Conservation (phyloP, 2,113 vertebrate species). For the Tachuris rubrigastra region DNA sequence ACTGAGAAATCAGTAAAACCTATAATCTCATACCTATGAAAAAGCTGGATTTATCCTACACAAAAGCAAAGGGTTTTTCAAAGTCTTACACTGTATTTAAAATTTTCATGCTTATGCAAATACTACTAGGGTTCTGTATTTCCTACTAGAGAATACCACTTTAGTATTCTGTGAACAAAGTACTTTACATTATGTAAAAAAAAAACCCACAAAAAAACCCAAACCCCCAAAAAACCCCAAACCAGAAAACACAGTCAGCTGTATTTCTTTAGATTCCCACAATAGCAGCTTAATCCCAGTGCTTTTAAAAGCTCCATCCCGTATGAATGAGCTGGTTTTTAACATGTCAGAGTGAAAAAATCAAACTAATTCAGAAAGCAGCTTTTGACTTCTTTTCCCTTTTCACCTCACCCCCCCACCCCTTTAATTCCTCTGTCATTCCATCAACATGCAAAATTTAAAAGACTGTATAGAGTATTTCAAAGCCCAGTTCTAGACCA, state of each 20-base stretch:
- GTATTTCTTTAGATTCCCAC: conserved; percentile 7
- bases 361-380: not conserved
- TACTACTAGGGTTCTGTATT: not conserved
- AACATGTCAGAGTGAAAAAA: conserved; percentile 28
- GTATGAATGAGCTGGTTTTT: conserved; percentile 35
- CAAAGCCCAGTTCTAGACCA: not conserved
- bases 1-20: conserved; percentile 17
- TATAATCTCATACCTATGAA: not conserved
- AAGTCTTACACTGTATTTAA: not conserved
- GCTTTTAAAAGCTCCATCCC: conserved; percentile 17
- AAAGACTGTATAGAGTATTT: not conserved
- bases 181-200: conserved; percentile 13
- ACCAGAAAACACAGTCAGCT: conserved; percentile 24
- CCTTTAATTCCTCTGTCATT: not conserved
- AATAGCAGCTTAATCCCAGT: conserved; percentile 35
- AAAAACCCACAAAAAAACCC: not conserved
- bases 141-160: not conserved
- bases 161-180: conserved; percentile 24
- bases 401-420: not conserved
- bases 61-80: not conserved
- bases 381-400: conserved; percentile 14
- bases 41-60: conserved; percentile 14
- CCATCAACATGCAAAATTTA: not conserved
- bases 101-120: conserved; percentile 23
- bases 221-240: not conserved